phyloP scores from a whole-genome alignment of 2,888 invertebrate species.

The Chrysolina americana region DNA sequence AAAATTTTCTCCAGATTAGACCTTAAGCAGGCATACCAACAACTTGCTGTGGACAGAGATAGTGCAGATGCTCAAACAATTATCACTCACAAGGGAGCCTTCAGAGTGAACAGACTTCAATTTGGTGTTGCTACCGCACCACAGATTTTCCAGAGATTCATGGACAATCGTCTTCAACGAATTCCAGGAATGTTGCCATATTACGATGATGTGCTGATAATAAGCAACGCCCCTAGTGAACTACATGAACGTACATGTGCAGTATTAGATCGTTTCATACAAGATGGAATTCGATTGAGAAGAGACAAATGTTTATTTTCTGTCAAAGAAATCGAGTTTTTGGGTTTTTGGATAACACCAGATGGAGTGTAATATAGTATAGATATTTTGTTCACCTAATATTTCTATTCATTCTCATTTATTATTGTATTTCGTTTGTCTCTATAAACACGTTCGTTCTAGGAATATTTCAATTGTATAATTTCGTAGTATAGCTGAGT shows the following conservation, averaged over 20 bases:
- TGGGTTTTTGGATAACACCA: slow-evolving; percentile 22
- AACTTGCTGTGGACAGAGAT: slow-evolving; percentile 59
- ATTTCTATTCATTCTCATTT: too few species aligned
- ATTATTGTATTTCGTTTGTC: too few species aligned
- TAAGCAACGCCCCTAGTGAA: slow-evolving; percentile 8
- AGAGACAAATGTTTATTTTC: slow-evolving; percentile 19
- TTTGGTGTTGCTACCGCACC: slow-evolving; percentile 45
- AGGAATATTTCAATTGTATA: too few species aligned
- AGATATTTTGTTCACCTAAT: too few species aligned
- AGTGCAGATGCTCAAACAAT: slow-evolving; percentile 59
- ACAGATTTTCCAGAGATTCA: slow-evolving; percentile 2
- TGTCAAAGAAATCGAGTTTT: slow-evolving; percentile 14
- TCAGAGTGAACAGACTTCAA: slow-evolving; percentile 54
- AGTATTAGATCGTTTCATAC: neutral
- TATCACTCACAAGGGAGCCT: slow-evolving; percentile 61
- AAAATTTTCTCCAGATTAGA: slow-evolving; percentile 63
- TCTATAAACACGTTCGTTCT: too few species aligned
- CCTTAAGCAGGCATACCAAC: slow-evolving; percentile 62
- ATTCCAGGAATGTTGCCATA: slow-evolving; percentile 17
- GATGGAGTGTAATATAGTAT: neutral
- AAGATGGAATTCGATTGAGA: slow-evolving; percentile 9
- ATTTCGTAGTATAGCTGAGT: too few species aligned
- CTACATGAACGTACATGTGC: slow-evolving; percentile 12
- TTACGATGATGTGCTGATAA: slow-evolving; percentile 25
- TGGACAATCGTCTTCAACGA: slow-evolving; percentile 27